Conservation (phyloP, 2,888 invertebrate genomes). For the Trisateles emortualis region DNA sequence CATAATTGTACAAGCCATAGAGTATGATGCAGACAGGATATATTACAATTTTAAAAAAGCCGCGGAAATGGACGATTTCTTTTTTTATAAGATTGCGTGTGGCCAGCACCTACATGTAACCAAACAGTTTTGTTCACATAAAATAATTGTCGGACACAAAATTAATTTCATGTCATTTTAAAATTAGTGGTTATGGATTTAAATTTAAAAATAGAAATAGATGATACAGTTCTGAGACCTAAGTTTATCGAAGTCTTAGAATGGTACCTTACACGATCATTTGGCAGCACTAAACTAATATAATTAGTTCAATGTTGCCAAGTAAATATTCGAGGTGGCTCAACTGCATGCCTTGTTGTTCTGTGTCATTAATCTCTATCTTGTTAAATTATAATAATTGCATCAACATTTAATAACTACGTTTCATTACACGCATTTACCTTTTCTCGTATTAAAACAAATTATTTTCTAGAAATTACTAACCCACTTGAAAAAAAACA, state of each 20-base stretch:
- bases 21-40: conserved; percentile 34
- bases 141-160: no score
- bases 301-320: background rate
- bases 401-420: conserved; percentile 65
- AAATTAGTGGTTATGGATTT: no score
- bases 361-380: conserved; percentile 61
- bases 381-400: conserved; percentile 74
- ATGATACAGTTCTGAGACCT: no score
- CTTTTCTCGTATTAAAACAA: conserved; percentile 63
- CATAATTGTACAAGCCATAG: conserved; percentile 54
- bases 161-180: no score
- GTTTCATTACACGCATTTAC: conserved; percentile 68
- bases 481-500: conserved; percentile 75
- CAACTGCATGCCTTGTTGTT: conserved; percentile 30
- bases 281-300: background rate
- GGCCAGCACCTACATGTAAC: no score
- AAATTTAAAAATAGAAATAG: no score
- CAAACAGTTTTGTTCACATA: no score
- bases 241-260: no score
- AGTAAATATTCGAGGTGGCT: conserved; percentile 12
- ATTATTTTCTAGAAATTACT: conserved; percentile 79
- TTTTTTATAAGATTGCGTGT: conserved; percentile 2
- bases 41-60: conserved; percentile 13
- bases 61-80: conserved; percentile 12
- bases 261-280: background rate